A percentile compares a stretch with the other conserved stretches of the same genome.
Conservation (phyloP, 1,140 invertebrate genomes). For the Pseudomyrmex sp. region DNA sequence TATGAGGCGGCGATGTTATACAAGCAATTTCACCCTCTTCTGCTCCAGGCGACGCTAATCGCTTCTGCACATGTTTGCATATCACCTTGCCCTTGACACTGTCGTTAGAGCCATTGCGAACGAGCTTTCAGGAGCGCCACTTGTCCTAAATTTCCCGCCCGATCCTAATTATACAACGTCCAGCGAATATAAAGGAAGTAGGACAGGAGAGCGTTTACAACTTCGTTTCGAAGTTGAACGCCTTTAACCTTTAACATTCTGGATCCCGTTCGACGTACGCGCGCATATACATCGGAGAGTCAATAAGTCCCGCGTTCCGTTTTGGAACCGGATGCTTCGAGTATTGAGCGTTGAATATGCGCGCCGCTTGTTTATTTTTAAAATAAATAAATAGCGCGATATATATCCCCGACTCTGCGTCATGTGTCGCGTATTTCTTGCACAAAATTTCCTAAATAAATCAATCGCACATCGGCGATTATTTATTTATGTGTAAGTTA, state of each 20-base stretch:
- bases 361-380: constrained; percentile 45
- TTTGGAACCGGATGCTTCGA: constrained; percentile 2
- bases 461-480: not conserved
- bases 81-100: constrained; percentile 52
- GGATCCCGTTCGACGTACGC: constrained; percentile 28
- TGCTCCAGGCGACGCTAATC: constrained; percentile 14
- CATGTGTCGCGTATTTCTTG: not conserved
- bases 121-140: constrained; percentile 8
- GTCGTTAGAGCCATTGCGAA: not conserved
- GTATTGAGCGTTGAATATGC: constrained; percentile 16
- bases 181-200: constrained; percentile 43
- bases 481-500: not conserved
- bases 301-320: constrained; percentile 36
- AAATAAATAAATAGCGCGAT: constrained; percentile 43
- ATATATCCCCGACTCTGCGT: not conserved
- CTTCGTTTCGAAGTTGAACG: constrained; percentile 29
- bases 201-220: constrained; percentile 22
- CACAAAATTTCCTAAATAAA: not conserved
- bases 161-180: constrained; percentile 54
- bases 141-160: constrained; percentile 48
- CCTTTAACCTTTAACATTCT: constrained; percentile 54
- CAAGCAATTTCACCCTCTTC: not conserved
- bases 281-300: not conserved
- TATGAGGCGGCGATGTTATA: not conserved
- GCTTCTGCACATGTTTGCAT: constrained; percentile 18